Conservation (phyloP, 2,888 invertebrate species). For the Mylabris sibirica region DNA sequence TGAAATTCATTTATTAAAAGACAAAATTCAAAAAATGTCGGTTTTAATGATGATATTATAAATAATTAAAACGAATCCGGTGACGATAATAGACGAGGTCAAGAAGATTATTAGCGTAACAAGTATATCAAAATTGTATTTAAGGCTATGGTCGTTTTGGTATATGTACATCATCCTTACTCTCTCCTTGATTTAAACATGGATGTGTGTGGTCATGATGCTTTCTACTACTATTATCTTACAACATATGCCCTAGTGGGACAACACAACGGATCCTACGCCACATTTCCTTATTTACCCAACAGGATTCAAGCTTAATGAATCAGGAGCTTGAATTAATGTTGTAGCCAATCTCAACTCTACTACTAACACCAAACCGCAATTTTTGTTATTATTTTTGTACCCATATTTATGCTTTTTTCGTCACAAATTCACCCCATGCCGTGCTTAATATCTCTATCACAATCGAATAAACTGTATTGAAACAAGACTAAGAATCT, state of each 20-base stretch:
- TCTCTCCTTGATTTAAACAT: neutral
- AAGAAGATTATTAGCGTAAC: neutral
- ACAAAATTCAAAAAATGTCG: too few relatives aligned
- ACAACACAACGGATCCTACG: neutral
- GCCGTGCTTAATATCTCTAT: too few relatives aligned
- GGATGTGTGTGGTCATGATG: neutral
- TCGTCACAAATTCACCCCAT: too few relatives aligned
- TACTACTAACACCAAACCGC: neutral
- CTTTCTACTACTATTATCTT: neutral
- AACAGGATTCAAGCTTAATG: neutral
- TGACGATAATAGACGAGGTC: too few relatives aligned
- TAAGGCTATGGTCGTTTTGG: too few relatives aligned
- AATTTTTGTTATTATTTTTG: neutral
- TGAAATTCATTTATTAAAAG: too few relatives aligned
- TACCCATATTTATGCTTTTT: too few relatives aligned
- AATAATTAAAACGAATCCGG: too few relatives aligned
- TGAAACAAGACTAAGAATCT: too few relatives aligned
- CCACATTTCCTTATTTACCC: constrained; percentile 8
- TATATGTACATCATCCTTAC: neutral
- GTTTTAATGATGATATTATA: too few relatives aligned
- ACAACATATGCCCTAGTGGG: neutral
- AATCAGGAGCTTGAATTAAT: neutral
- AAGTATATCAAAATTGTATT: neutral
- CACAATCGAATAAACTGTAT: too few relatives aligned
- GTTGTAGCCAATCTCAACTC: neutral